phyloP scores from a whole-genome alignment of 1,140 invertebrate genomes.

The Andricus grossulariae region DNA sequence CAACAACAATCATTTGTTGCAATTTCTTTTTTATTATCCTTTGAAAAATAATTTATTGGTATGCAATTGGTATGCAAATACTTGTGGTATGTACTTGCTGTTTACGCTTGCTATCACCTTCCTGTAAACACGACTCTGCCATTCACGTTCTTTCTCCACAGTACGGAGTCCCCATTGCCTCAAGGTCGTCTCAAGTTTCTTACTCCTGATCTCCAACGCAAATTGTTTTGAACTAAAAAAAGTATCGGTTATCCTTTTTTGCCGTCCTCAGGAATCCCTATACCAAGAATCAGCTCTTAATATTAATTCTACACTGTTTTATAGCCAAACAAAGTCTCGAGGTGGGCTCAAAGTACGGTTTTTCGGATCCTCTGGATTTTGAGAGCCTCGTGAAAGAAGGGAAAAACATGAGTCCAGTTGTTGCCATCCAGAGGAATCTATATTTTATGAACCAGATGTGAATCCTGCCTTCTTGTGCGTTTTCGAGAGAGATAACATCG shows the following conservation, averaged over 20 bases:
- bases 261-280: not conserved
- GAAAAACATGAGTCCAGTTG: too few species aligned
- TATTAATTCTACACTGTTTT: not conserved
- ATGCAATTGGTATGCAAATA: not conserved
- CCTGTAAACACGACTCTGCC: conserved; percentile 8
- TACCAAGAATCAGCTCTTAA: not conserved
- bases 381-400: too few species aligned
- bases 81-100: conserved; percentile 23
- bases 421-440: too few species aligned
- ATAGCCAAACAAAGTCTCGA: not conserved
- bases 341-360: not conserved
- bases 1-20: too few species aligned
- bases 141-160: conserved; percentile 3
- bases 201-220: too few species aligned
- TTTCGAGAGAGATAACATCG: too few species aligned
- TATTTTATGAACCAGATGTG: too few species aligned
- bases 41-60: not conserved
- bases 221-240: not conserved
- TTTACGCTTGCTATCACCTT: conserved; percentile 1
- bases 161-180: not conserved
- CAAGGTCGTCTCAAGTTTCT: not conserved
- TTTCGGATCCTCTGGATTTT: not conserved
- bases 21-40: not conserved
- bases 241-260: not conserved
- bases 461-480: too few species aligned